Base-by-base conservation (phyloP, 2,888 invertebrate genomes). In the Pteria penguin region DNA sequence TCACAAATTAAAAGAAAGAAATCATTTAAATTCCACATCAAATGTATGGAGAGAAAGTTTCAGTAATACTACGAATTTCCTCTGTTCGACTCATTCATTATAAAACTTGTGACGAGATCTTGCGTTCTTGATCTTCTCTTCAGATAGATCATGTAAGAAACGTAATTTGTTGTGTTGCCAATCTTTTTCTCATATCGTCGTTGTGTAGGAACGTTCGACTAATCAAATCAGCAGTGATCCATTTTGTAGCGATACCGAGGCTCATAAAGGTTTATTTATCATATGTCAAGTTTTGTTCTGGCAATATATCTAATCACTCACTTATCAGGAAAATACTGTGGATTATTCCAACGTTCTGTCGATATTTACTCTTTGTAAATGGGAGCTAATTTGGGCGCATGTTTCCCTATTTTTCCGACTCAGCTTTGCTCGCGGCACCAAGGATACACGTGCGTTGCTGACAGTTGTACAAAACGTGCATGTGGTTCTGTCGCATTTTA, bases 181-280 rank as follows among this genome's bases (percentile, higher is more conserved):
- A n/a, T n/a, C n/a, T n/a, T n/a, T n/a, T n/a, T n/a, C n/a, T n/a
- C n/a, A n/a, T n/a, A n/a, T n/a, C n/a, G n/a, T n/a, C n/a, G n/a
- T n/a, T n/a, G n/a, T n/a, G n/a, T n/a, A n/a, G n/a, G n/a, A n/a
- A n/a, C n/a, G n/a, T n/a, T n/a, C n/a, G n/a, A n/a, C n/a, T n/a
- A n/a, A n/a, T 14, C 45, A 45, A 45, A 45, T 14, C 45, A 18
- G 45, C 18, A 8, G 11, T 14, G 18, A 45, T 45, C 45, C 11
- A 45, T 45, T 45, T 8, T 45, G 36, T 36, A 45, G 33, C 65
- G 65, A 65, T 65, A 65, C 36, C 27, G 32, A 65, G 45, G 27
- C 27, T 45, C 45, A 65, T 65, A 36, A 22, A 68, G 68, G 29
- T 68, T 68, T 68, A 55, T 68, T 55, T 57, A 68, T 68, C 55